phyloP scores from a whole-genome alignment of 2,797 vertebrate species.

The Cuculus canorus region DNA sequence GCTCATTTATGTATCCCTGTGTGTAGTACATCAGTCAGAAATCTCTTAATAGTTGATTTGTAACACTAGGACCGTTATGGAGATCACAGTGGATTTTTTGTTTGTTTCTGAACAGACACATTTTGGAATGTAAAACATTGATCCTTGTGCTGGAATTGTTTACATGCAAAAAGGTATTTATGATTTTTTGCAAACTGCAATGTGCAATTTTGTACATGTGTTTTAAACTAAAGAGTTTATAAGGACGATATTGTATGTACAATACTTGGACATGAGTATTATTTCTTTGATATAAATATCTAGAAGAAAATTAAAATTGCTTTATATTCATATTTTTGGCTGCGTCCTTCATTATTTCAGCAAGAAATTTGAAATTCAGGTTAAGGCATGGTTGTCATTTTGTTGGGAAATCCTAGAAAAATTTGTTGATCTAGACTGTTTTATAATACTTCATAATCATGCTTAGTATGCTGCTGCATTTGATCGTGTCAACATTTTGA shows the following conservation, averaged over 20 bases:
- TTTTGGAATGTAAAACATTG: slow-evolving; percentile 74
- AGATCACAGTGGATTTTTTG: slow-evolving; percentile 33
- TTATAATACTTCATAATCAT: not conserved
- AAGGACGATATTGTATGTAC: slow-evolving; percentile 72
- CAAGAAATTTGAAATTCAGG: not conserved
- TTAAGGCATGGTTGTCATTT: not conserved
- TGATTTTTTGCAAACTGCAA: slow-evolving; percentile 72
- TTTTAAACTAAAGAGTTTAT: slow-evolving; percentile 75
- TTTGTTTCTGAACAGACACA: slow-evolving; percentile 48
- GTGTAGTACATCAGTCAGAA: slow-evolving; percentile 51
- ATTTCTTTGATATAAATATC: slow-evolving; percentile 74
- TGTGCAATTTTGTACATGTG: slow-evolving; percentile 76
- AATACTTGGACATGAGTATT: slow-evolving; percentile 71
- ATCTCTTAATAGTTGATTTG: slow-evolving; percentile 48
- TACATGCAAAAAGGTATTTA: slow-evolving; percentile 73
- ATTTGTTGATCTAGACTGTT: not conserved
- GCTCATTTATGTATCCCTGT: slow-evolving; percentile 33
- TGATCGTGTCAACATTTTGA: not conserved
- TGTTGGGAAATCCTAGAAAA: not conserved
- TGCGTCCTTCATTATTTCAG: slow-evolving; percentile 15
- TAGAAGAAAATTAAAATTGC: slow-evolving; percentile 69
- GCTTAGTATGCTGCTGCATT: not conserved
- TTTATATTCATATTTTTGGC: slow-evolving; percentile 74
- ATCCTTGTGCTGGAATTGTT: slow-evolving; percentile 75
- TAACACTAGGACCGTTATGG: slow-evolving; percentile 47